Evolutionary conservation across 2,888 invertebrate genomes (phyloP), one percentile per base, ranked within the genome.

Genomic region (Acanthoscelides obtectus): DNA sequence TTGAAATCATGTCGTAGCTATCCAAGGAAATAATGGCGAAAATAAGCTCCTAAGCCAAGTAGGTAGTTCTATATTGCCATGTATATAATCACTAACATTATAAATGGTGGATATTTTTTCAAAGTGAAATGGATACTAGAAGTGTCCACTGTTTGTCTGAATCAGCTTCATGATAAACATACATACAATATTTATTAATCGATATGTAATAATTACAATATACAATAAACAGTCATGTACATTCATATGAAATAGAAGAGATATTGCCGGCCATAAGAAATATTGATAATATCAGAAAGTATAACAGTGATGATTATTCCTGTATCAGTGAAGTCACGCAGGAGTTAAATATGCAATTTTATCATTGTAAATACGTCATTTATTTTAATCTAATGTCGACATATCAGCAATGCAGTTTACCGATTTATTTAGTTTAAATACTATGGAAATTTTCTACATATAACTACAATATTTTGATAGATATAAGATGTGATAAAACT

Each of bases 221-320:
- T 12, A 45, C 45, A 69, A 73, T 72, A 71, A 73, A 75, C 71
- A 73, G 72, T 75, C 8, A 63, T 63, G 63, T 63, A 63, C 19
- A 12, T 63, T n/a, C n/a, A n/a, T 20, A 20, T 20, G 12, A 22
- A 66, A n/a, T 20, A 66, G 22, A 66, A 66, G 17, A 66, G 22
- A 77, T 79, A 76, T 80, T 81, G 80, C 81, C 81, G 81, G 80
- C 81, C 81, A 81, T 77, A 77, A 78, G 72, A 72, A 70, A 73
- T 73, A 72, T 69, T 77, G 75, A 76, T 75, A 76, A 76, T 72
- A 73, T 73, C 12, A 45, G 8, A 12, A 45, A 45, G 17, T 45
- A 45, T 45, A 45, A 45, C 45, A 45, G 17, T 45, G 45, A 45
- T 45, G 45, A 45, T 12, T 45, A 45, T 45, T 45, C 17, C 45